phyloP scores from a whole-genome alignment of 2,888 invertebrate species.

The Diabrotica balteata region DNA sequence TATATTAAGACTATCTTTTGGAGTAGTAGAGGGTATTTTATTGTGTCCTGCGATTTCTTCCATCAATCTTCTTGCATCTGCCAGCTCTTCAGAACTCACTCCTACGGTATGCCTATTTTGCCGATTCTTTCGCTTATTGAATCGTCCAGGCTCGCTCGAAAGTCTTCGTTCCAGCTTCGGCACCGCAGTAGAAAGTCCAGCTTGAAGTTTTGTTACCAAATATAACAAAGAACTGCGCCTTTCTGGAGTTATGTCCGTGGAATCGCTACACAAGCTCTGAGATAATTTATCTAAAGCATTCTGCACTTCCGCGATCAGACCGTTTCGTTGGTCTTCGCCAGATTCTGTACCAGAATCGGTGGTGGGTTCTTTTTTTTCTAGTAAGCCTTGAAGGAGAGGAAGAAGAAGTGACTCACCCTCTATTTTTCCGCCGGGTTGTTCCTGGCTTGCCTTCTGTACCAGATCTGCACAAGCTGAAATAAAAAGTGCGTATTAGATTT shows the following conservation, averaged over 20 bases:
- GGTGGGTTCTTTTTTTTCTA: conserved; percentile 62
- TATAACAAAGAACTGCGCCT: conserved; percentile 79
- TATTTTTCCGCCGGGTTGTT: conserved; percentile 52
- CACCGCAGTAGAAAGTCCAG: conserved; percentile 53
- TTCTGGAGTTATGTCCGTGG: conserved; percentile 65
- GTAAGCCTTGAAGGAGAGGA: conserved; percentile 72
- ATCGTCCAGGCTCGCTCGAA: conserved; percentile 57
- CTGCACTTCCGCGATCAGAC: conserved; percentile 64
- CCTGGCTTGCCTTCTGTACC: conserved; percentile 61
- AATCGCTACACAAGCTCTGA: conserved; percentile 59
- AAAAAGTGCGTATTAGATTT: no score
- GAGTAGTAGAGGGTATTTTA: conserved; percentile 40
- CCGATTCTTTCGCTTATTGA: conserved; percentile 66
- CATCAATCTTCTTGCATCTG: conserved; percentile 77
- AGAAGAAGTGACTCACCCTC: conserved; percentile 81
- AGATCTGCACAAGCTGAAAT: conserved; percentile 63
- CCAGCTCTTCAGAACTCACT: conserved; percentile 81
- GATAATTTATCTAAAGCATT: conserved; percentile 55
- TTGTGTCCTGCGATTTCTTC: conserved; percentile 68
- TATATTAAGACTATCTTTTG: conserved; percentile 44
- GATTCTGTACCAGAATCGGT: conserved; percentile 74
- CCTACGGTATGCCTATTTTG: conserved; percentile 82
- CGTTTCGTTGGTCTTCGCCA: conserved; percentile 71
- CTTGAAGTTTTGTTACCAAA: conserved; percentile 75
- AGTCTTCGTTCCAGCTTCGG: conserved; percentile 61